Evolutionary conservation across 2,113 vertebrate species (phyloP), one percentile per base, ranked within the genome.

Genomic region (Toxotes jaculatrix): DNA sequence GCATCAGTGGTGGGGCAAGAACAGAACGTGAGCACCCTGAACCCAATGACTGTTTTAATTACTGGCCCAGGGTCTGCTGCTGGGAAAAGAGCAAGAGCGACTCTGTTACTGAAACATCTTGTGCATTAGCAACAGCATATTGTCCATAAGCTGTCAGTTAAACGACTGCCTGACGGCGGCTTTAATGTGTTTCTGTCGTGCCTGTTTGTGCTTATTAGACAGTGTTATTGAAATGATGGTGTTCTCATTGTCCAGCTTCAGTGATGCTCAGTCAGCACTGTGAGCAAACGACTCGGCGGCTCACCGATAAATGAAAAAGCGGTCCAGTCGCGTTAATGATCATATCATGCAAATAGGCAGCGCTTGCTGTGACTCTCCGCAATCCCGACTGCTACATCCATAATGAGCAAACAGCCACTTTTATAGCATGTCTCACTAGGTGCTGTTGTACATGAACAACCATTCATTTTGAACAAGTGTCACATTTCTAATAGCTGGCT

Each of bases 401-500:
- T 75, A 70, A 79, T 61, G 67, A 78, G 49, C 66, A 79, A 62
- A 85, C 69, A 61, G 68, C 60, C 34, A 70, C 69, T 84, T 80
- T 85, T 76, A 87, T 66, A 49, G 67, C 55, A 76, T n/a, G 43
- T 79, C 82, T 83, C 76, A 13, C 77, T 42, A 14, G 51, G 49
- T 64, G 63, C 55, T 21, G 64, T 86, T 86, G 76, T 34, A 60
- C 80, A 79, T 27, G 56, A 74, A 10, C 69, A 36, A 4, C 63
- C 88, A 89, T 87, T 90, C 32, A 83, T 80, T 84, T 45, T 66
- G 68, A 83, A 72, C 75, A 71, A 82, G 78, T 87, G 86, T 88
- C 87, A 83, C 55, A 71, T 85, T 68, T 67, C 61, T 77, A 88
- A 89, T 80, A 19, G 21, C 75, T 56, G 49, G 61, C 87, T 86